Percentiles rank a stretch among this genome's conserved stretches.
Evolutionary conservation across 2,797 vertebrate genomes (phyloP).

Genomic region (Sebastes baramenuke): DNA sequence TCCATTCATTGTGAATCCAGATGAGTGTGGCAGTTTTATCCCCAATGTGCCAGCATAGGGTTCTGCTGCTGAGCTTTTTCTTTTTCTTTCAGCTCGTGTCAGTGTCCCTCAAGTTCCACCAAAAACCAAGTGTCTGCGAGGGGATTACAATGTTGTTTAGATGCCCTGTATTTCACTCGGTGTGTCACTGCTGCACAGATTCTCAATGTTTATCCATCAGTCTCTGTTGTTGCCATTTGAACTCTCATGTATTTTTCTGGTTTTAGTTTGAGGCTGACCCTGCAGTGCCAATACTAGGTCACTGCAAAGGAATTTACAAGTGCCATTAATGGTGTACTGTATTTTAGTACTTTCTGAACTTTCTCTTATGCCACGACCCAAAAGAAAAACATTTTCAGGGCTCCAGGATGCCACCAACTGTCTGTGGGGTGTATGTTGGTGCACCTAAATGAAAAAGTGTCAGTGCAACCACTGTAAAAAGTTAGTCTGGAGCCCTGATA

Average conservation of each 20-base stretch:
- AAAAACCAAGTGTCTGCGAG: neutral
- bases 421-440: too few species aligned
- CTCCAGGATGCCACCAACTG: too few species aligned
- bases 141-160: neutral
- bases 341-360: neutral
- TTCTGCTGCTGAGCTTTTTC: slow-evolving; percentile 34
- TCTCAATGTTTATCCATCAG: neutral
- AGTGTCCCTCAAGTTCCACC: slow-evolving; percentile 1
- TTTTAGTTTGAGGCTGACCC: neutral
- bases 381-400: neutral
- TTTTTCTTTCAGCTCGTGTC: slow-evolving; percentile 19
- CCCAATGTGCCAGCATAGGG: slow-evolving; percentile 12
- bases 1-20: slow-evolving; percentile 67
- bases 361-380: neutral
- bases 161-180: neutral
- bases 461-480: too few species aligned
- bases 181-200: neutral
- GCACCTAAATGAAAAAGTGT: too few species aligned
- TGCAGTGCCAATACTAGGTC: neutral
- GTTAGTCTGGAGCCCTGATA: too few species aligned
- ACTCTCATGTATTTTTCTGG: neutral
- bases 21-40: slow-evolving; percentile 60
- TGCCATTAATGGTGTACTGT: neutral
- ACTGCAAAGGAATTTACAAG: slow-evolving; percentile 7
- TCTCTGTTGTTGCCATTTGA: neutral